Percentiles rank a stretch among this genome's conserved stretches.
Evolutionary conservation across 2,888 invertebrate species (phyloP).

Genomic region (Tillus elongatus): DNA sequence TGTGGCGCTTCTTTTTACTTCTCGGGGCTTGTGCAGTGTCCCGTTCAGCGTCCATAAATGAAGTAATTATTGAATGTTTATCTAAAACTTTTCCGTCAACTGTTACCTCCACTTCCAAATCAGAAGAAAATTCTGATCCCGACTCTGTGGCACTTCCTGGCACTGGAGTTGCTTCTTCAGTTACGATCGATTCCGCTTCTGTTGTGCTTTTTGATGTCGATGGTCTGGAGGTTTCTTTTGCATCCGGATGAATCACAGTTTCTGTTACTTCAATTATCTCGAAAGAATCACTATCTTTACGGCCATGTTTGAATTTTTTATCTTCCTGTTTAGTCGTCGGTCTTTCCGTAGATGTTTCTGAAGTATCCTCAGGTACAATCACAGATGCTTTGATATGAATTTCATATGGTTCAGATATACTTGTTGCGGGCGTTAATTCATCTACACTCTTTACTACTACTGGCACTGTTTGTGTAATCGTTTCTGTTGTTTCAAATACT

Average conservation of each 20-base stretch:
- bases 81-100: conserved; percentile 29
- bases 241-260: too few relatives aligned
- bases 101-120: conserved; percentile 30
- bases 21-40: conserved; percentile 10
- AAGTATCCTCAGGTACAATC: conserved; percentile 40
- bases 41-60: conserved; percentile 27
- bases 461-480: conserved; percentile 51
- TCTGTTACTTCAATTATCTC: too few relatives aligned
- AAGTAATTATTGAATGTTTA: conserved; percentile 22
- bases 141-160: background rate
- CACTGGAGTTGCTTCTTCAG: conserved; percentile 1
- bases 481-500: conserved; percentile 37
- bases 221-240: conserved; percentile 5
- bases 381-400: conserved; percentile 52
- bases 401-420: conserved; percentile 43
- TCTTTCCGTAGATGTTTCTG: conserved; percentile 11
- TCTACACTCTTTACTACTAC: conserved; percentile 37
- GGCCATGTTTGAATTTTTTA: conserved; percentile 9
- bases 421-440: conserved; percentile 22
- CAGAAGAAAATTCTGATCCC: conserved; percentile 30
- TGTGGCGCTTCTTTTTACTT: conserved; percentile 21
- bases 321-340: conserved; percentile 13
- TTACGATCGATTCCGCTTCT: too few relatives aligned
- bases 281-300: conserved; percentile 13
- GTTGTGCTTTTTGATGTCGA: background rate